Base-by-base conservation (phyloP, 1,140 invertebrate species). In the Reticulitermes speratus region DNA sequence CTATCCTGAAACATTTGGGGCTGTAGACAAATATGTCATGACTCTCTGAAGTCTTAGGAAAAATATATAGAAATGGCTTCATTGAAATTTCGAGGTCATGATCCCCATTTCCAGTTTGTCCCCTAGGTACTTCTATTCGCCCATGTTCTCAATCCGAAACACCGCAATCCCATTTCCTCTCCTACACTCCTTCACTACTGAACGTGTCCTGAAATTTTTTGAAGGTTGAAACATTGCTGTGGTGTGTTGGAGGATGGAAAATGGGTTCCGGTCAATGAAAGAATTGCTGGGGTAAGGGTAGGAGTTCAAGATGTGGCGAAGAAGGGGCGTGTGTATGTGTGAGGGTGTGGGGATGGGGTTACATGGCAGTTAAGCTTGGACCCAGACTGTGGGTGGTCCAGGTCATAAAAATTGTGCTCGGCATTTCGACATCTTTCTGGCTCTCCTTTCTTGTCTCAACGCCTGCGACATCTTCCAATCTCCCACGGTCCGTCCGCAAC, bases 171-270 rank as follows among this genome's bases (percentile, higher is more conserved):
- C 65, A 75, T 75, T 75, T 75, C 65, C 25, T 14, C n/a, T 75
- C 65, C 65, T 16, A 25, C n/a, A n/a, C 25, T 65, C 19, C n/a
- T 75, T 75, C n/a, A n/a, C 65, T 75, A 30, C 25, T 75, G n/a
- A 25, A 75, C 65, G 65, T 75, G 65, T 75, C n/a, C 65, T 75
- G 65, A 75, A 75, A 75, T 75, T 75, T 75, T 75, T 75, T 25
- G n/a, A 25, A 7, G n/a, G 65, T 75, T 75, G 65, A 75, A 75
- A 25, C 65, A 75, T 75, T 30, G 65, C 25, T 5, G n/a, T 75
- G n/a, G 65, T 75, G 25, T 25, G n/a, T 9, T 9, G 25, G 65
- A 75, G 65, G 65, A n/a, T 75, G 65, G 25, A 30, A 75, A 75
- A 75, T 30, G 65, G 25, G 65, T 75, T 30, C 25, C 65, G 65